Evolutionary conservation across 1,140 invertebrate species (phyloP), one percentile per base, ranked within the genome.

Genomic region (Stegodyphus dumicola): DNA sequence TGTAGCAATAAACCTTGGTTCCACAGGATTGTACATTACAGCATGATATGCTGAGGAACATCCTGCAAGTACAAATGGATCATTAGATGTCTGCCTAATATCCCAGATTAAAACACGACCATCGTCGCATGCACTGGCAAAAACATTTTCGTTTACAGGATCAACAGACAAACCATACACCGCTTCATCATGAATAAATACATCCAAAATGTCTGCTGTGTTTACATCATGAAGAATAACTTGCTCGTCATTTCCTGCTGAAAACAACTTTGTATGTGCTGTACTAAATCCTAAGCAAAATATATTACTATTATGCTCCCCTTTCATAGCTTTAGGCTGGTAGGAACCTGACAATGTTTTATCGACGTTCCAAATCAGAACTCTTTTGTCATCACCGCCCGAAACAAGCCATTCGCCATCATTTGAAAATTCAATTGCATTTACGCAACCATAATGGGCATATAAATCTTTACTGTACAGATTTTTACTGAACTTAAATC

Each of bases 391-490:
- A 93, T 98, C 97, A 54, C 97, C 96, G 89, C 96, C 97, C 89
- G 97, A 98, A 86, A 95, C 93, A 73, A 99, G 92, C 81, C 94
- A 93, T 89, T 96, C 93, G 86, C 96, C 97, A 91, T 96, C 93
- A 76, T 93, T 93, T 6, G 95, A 97, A 92, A 98, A 99, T 91
- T 98, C 97, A 88, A 98, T 95, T 49, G 97, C 97, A 93, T 99
- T 99, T 49, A 99, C 96, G 93, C 97, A 99, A 88, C 97, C 97
- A 92, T 94, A 98, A 92, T 99, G 97, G 53, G 94, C 95, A 80
- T 94, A 92, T 17, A 99, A 92, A 92, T 98, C 95, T 88, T 95
- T 95, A 77, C 94, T 93, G 90, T 95, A 97, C 17, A 97, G 92
- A 91, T 94, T 95, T 65, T 88, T 88, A 48, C 89, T 87, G 10